Conservation (phyloP, 2,888 invertebrate genomes). For the Habrosyne pyritoides region DNA sequence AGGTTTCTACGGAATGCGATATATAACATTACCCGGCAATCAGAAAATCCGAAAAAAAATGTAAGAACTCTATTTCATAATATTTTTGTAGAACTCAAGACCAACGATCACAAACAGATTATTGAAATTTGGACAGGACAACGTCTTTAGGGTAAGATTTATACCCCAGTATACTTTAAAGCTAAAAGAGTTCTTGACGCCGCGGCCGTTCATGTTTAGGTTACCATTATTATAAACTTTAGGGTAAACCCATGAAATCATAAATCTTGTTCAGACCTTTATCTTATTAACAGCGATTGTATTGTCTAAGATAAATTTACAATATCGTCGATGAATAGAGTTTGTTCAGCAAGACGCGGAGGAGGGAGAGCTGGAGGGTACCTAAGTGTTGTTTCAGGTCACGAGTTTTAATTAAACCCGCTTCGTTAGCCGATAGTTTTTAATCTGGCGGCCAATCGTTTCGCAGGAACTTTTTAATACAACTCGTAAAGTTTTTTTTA, state of each 20-base stretch:
- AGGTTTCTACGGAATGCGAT: no score
- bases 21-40: no score
- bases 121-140: no score
- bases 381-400: constrained; percentile 21
- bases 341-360: not conserved
- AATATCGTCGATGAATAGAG: not conserved
- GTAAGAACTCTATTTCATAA: no score
- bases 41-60: no score
- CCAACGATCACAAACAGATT: no score
- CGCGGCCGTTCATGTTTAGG: not conserved
- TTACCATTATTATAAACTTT: not conserved
- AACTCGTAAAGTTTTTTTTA: constrained; percentile 2
- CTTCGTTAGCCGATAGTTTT: constrained; percentile 57
- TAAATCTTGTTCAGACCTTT: not conserved
- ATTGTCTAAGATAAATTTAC: not conserved
- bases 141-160: no score
- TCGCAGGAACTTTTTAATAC: constrained; percentile 22
- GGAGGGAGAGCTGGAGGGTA: not conserved
- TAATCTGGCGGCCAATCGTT: constrained; percentile 40
- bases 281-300: not conserved
- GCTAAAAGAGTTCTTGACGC: not conserved
- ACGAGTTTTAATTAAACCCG: constrained; percentile 54
- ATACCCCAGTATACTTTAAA: not conserved
- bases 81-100: no score
- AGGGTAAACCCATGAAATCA: not conserved